Evolutionary conservation across 2,797 vertebrate genomes (phyloP).

Genomic region (Onychomys torridus): DNA sequence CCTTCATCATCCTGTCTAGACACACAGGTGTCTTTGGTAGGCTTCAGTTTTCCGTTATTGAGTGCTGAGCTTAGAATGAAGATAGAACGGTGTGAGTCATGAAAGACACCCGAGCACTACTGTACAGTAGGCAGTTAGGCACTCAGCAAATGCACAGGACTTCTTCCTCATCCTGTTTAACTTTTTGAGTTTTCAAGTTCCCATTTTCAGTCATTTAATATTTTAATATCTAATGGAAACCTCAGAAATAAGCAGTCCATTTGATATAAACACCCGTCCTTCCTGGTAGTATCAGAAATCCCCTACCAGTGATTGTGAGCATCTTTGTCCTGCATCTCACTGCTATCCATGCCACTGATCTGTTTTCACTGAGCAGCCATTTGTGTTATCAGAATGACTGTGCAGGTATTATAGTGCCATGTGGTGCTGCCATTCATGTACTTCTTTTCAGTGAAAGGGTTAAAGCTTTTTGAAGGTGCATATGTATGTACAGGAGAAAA

Average conservation of each 20-base stretch:
- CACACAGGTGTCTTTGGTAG: not conserved
- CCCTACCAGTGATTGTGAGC: no score
- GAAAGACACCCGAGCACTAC: not conserved
- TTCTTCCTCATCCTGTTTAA: not conserved
- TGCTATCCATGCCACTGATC: not conserved
- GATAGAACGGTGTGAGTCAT: not conserved
- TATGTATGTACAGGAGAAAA: not conserved
- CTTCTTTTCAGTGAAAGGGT: not conserved
- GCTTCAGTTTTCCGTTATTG: not conserved
- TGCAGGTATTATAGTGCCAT: not conserved
- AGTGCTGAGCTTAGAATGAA: not conserved
- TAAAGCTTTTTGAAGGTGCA: not conserved
- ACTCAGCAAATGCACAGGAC: not conserved
- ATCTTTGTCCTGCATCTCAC: not conserved
- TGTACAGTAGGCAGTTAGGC: not conserved
- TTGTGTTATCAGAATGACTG: not conserved
- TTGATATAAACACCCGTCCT: not conserved
- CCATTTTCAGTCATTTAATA: not conserved
- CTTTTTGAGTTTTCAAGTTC: not conserved
- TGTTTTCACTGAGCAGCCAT: not conserved
- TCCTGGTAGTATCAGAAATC: not conserved
- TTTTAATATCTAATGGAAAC: not conserved
- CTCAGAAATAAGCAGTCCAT: not conserved
- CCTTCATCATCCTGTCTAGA: not conserved
- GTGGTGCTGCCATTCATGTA: not conserved